Conservation (phyloP, 2,888 invertebrate genomes). For the Pelosia muscerda region DNA sequence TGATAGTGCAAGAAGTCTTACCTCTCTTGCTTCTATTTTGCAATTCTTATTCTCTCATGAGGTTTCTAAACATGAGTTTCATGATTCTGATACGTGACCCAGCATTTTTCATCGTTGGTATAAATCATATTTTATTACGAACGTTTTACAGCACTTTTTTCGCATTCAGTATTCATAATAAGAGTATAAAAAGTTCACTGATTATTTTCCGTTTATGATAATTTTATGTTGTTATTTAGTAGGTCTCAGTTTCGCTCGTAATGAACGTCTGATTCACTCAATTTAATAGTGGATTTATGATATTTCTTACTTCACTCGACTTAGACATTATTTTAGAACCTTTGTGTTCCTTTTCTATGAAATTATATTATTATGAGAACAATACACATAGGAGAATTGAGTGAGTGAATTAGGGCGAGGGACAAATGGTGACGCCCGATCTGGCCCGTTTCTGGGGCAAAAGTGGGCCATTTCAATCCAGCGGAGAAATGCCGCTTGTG, state of each 20-base stretch:
- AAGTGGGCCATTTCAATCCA: too few species aligned
- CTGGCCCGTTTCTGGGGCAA: too few species aligned
- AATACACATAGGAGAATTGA: too few species aligned
- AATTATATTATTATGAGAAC: too few species aligned
- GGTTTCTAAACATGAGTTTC: background rate
- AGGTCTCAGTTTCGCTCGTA: background rate
- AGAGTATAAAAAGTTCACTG: slow-evolving; percentile 23
- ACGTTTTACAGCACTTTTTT: slow-evolving; percentile 42
- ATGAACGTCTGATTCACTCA: slow-evolving; percentile 6
- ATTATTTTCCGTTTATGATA: slow-evolving; percentile 18
- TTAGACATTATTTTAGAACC: background rate
- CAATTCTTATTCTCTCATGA: background rate
- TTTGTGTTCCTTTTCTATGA: background rate
- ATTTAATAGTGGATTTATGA: background rate
- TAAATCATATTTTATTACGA: slow-evolving; percentile 57
- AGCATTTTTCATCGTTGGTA: slow-evolving; percentile 37
- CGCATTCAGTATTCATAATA: slow-evolving; percentile 33
- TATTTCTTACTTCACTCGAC: background rate
- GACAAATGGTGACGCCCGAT: too few species aligned
- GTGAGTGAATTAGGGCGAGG: too few species aligned
- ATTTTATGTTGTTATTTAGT: slow-evolving; percentile 20
- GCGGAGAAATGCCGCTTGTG: too few species aligned
- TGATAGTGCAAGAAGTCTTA: background rate
- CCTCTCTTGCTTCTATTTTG: background rate
- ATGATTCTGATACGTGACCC: slow-evolving; percentile 1